Evolutionary conservation across 2,797 vertebrate genomes (phyloP).

Genomic region (Sebastes dallii): DNA sequence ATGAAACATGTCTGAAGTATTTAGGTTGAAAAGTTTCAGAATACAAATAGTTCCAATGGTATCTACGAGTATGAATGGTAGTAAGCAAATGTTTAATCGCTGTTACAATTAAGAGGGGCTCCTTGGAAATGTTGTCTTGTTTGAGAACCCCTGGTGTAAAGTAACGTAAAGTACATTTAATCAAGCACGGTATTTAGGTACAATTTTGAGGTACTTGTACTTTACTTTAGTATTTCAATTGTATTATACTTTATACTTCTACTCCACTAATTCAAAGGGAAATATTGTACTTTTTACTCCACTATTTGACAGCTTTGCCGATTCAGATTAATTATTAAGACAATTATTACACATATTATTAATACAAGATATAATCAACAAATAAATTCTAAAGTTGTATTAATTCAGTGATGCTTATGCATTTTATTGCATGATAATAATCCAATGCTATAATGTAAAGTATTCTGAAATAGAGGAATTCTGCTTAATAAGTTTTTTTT

Average conservation of each 20-base stretch:
- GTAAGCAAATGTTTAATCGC: too few relatives aligned
- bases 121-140: too few relatives aligned
- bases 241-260: not conserved
- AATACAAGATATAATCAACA: not conserved
- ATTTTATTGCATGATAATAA: not conserved
- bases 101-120: too few relatives aligned
- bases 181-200: not conserved
- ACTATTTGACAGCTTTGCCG: not conserved
- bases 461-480: too few relatives aligned
- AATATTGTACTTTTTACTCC: not conserved
- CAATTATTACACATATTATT: not conserved
- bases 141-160: too few relatives aligned
- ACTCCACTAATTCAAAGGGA: not conserved
- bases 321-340: not conserved
- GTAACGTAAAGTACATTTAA: not conserved
- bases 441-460: too few relatives aligned
- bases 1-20: too few relatives aligned
- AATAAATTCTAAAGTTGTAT: not conserved
- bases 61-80: too few relatives aligned
- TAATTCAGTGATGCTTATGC: not conserved
- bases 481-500: too few relatives aligned
- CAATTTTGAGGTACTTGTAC: not conserved
- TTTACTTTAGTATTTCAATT: not conserved
- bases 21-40: too few relatives aligned
- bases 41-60: too few relatives aligned